Conservation (phyloP, 2,113 vertebrate genomes). For the Nyctibius bracteatus region DNA sequence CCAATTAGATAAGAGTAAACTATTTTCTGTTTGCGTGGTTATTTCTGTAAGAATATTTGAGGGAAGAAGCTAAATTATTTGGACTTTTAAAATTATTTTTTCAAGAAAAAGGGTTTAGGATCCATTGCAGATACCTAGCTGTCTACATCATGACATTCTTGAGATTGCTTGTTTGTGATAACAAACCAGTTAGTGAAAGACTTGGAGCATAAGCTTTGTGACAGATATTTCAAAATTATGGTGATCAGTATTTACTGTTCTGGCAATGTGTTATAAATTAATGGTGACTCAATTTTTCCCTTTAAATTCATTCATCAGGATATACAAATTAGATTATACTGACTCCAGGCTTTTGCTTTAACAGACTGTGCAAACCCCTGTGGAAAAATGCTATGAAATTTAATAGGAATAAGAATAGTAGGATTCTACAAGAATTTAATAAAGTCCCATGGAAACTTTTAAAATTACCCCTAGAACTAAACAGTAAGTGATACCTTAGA, state of each 20-base stretch:
- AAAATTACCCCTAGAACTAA: neutral
- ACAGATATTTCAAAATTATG: neutral
- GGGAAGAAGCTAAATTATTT: neutral
- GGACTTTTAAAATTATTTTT: neutral
- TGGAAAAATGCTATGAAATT: constrained; percentile 33
- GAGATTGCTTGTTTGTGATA: neutral
- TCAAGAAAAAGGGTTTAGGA: neutral
- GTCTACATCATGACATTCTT: neutral
- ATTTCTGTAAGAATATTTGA: neutral
- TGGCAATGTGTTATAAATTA: constrained; percentile 37
- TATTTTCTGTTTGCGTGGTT: neutral
- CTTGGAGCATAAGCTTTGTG: neutral
- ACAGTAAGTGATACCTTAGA: neutral
- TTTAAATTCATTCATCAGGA: constrained; percentile 40
- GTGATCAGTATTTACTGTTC: constrained; percentile 36
- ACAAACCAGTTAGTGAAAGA: neutral
- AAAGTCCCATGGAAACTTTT: constrained; percentile 15
- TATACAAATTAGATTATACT: constrained; percentile 35
- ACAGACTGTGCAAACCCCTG: neutral
- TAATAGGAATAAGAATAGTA: neutral
- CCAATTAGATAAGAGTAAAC: neutral
- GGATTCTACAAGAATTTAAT: constrained; percentile 16
- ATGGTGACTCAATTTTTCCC: constrained; percentile 39
- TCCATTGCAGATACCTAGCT: neutral
- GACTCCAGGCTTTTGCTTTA: constrained; percentile 35